Conservation (phyloP, 2,797 vertebrate species). For the Leptoclinus maculatus region DNA sequence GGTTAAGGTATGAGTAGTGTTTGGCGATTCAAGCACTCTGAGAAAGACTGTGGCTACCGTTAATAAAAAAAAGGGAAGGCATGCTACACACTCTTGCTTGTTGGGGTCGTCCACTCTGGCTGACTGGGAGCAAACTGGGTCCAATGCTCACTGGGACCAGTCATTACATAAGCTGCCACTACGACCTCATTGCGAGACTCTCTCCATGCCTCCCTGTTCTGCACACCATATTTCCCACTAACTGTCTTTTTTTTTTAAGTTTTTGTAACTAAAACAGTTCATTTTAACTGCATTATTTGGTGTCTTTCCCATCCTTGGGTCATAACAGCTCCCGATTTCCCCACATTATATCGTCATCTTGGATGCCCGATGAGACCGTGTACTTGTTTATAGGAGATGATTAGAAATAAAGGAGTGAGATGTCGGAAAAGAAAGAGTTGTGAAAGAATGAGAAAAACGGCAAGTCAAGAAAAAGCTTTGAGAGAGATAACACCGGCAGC, state of each 20-base stretch:
- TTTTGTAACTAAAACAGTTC: too few species aligned
- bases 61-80: too few species aligned
- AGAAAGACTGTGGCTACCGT: neutral
- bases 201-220: neutral
- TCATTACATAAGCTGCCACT: neutral
- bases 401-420: conserved; percentile 27
- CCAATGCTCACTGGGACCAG: neutral
- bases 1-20: neutral
- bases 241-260: neutral
- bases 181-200: neutral
- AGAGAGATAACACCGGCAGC: conserved; percentile 8
- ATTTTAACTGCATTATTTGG: too few species aligned
- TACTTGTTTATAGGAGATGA: conserved; percentile 22
- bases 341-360: conserved; percentile 6
- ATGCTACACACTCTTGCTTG: neutral
- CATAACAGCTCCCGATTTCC: neutral
- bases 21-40: neutral
- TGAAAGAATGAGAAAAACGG: conserved; percentile 41
- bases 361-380: neutral
- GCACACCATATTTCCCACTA: neutral
- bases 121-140: neutral
- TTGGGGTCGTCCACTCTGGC: too few species aligned
- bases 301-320: neutral
- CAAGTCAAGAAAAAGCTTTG: neutral
- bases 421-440: conserved; percentile 19